Evolutionary conservation across 2,888 invertebrate genomes (phyloP), one percentile per base, ranked within the genome.

Genomic region (Spilosoma lubricipeda): DNA sequence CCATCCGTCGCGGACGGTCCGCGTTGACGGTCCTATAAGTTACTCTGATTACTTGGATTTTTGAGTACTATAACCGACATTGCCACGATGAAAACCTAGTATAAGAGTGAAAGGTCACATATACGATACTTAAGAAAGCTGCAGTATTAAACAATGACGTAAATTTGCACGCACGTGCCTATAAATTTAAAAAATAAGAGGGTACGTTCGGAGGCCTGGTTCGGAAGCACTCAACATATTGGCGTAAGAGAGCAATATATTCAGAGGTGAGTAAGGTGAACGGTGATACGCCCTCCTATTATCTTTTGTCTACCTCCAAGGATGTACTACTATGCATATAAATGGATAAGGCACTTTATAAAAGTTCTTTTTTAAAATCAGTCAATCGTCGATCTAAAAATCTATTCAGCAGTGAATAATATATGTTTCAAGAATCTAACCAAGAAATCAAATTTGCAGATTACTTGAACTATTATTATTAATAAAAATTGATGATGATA

Each of bases 281-380:
- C 70, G 70, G 76, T 71, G 84, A 80, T 82, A 80, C 82, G 83
- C 86, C 82, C 84, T 71, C 71, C 72, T 80, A 82, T 80, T 85
- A 86, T 75, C 72, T 74, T 82, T 79, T 84, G 80, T 84, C 73
- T 84, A 73, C 56, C 39, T 7, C 18, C 48, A 27, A 5, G 5
- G 76, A 80, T n/a, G 39, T 45, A 30, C 30, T 33, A 15, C 39
- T 45, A 36, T 7, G 0, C 27, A 70, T 23, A n/a, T 18, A 27
- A 36, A 48, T 65, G n/a, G 64, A 71, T 64, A 45, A 3, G 71
- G 15, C 15, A 15, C 3, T 45, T 45, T 45, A n/a, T n/a, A 15
- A 13, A 15, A 3, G 11, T 2, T 42, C 0, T 11, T 42, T 42
- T 42, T 42, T 42, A 13, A 36, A 36, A 36, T 0, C 42, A 9